Evolutionary conservation across 2,888 invertebrate species (phyloP).

Genomic region (Pachydiplax longipennis): DNA sequence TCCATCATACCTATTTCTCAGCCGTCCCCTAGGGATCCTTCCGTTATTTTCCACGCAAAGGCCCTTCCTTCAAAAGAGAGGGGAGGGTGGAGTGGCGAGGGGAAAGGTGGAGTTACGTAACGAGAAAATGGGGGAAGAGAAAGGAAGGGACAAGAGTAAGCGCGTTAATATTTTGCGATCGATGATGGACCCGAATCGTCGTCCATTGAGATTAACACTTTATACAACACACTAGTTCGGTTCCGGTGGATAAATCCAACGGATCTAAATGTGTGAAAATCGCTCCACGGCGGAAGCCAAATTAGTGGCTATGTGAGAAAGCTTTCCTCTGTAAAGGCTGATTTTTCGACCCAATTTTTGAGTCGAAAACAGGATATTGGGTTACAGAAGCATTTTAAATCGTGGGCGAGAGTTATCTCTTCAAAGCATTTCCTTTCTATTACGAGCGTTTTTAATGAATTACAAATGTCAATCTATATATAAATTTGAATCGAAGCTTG

Average conservation of each 20-base stretch:
- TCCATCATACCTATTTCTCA: conserved; percentile 4
- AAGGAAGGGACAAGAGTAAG: neutral
- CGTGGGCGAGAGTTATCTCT: too few species aligned
- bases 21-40: too few species aligned
- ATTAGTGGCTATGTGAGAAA: too few species aligned
- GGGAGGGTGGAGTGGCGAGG: too few species aligned
- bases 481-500: too few species aligned
- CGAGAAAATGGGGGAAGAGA: neutral
- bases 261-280: neutral
- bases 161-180: neutral
- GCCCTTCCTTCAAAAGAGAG: neutral
- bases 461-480: too few species aligned
- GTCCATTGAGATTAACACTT: neutral
- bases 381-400: too few species aligned
- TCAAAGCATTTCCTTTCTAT: too few species aligned
- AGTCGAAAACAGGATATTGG: too few species aligned
- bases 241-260: neutral
- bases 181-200: neutral
- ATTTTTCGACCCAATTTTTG: too few species aligned
- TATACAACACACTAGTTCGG: neutral
- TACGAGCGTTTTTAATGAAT: too few species aligned
- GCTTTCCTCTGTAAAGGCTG: too few species aligned
- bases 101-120: neutral
- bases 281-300: neutral
- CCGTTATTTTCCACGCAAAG: conserved; percentile 32